Evolutionary conservation across 2,888 invertebrate species (phyloP), one percentile per base, ranked within the genome.

Genomic region (Sesamia inferens): DNA sequence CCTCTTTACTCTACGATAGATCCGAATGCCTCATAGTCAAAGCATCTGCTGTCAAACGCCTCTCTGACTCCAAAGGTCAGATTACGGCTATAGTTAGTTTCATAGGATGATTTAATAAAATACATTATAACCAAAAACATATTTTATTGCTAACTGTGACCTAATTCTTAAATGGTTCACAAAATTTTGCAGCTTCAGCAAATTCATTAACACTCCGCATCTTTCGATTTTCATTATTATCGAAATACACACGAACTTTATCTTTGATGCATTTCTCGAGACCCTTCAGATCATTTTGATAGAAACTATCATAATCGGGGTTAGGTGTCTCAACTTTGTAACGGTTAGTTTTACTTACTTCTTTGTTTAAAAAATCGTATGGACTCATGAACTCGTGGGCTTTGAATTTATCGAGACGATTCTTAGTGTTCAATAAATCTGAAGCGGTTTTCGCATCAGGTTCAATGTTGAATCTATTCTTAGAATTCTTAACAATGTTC

Each of bases 231-330:
- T 91, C 89, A 78, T 92, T 92, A 31, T 13, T 58, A 39, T 76
- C 77, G 8, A 88, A 89, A 85, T 94, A 95, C n/a, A 95, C 88
- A 67, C 89, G 88, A 19, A 94, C 90, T 86, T 92, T 95, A n/a
- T 93, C 92, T 64, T 92, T 92, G 8, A 86, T 88, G 81, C 92
- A 93, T 71, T 92, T 92, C 44, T 89, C 89, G 0, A 90, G 87
- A 6, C 86, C 85, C 55, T 88, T 90, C 4, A 94, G 65, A 74
- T 92, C 93, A 64, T 93, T 94, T 84, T 93, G 90, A 55, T 91
- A 90, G 74, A 90, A 93, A 39, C 92, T 87, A 62, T 95, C 95
- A 79, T 92, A 95, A 77, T 93, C 94, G 2, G 90, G 77, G 73
- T 79, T 88, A 16, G 74, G 62, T 82, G 88, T 86, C 51, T 81